A percentile compares a stretch with the other conserved stretches of the same genome.
These are phyloP conservation scores for Lordiphosa fenestrarum DNA, from an alignment of 2,888 invertebrate genomes.

Conservation along the genomic window DNA sequence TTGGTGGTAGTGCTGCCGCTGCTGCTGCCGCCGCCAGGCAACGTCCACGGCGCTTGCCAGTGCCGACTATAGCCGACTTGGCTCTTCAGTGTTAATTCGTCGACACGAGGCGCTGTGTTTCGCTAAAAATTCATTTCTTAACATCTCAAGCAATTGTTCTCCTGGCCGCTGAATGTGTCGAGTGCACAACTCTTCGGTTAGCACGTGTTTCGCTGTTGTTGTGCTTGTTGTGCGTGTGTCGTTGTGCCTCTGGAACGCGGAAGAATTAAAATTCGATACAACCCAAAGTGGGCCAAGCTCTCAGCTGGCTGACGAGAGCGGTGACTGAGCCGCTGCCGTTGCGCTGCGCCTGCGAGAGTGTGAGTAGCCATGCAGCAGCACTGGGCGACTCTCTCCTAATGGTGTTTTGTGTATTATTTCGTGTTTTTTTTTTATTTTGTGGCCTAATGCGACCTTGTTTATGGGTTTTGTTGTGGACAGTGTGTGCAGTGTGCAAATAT, in stretches of 20 bases:
- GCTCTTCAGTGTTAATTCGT: constrained; percentile 77
- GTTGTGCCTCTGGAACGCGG: constrained; percentile 13
- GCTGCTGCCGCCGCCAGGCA: constrained; percentile 30
- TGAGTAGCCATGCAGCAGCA: constrained; percentile 23
- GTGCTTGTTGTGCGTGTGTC: constrained; percentile 4
- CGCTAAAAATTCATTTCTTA: constrained; percentile 42
- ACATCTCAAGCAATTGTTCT: constrained; percentile 35
- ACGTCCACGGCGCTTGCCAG: constrained; percentile 37
- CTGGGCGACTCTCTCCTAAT: constrained; percentile 20
- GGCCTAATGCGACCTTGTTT: constrained; percentile 18
- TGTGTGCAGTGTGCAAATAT: no score
- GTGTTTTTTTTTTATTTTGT: constrained; percentile 2
- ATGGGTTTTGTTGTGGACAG: constrained; percentile 12
- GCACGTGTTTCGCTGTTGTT: constrained; percentile 22
- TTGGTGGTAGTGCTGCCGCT: constrained; percentile 53
- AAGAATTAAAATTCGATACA: constrained; percentile 57
- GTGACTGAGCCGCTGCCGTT: constrained; percentile 3
- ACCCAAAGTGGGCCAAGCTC: constrained; percentile 53
- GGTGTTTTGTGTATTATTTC: constrained; percentile 21
- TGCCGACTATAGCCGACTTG: constrained; percentile 55
- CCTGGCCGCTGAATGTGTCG: constrained; percentile 27
- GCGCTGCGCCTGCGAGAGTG: constrained; percentile 22
- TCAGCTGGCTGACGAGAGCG: constrained; percentile 18
- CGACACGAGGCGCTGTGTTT: constrained; percentile 77
- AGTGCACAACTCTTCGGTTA: constrained; percentile 31